phyloP scores from a whole-genome alignment of 2,888 invertebrate species.

The Tortrix viridana region DNA sequence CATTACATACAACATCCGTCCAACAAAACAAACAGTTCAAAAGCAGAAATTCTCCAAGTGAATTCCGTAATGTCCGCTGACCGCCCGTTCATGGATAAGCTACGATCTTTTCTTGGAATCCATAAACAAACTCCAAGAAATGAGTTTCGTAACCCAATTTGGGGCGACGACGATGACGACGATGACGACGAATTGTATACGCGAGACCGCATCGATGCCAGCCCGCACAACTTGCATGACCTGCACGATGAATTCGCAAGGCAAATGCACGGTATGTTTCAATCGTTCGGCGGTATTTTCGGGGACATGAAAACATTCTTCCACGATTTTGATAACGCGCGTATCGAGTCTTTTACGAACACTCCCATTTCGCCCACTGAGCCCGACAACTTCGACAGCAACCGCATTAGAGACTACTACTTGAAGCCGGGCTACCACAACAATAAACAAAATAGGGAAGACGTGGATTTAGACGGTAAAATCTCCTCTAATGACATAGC shows the following conservation, averaged over 20 bases:
- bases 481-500: constrained; percentile 75
- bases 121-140: constrained; percentile 64
- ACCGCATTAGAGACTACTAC: constrained; percentile 70
- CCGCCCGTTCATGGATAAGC: constrained; percentile 63
- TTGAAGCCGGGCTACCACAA: constrained; percentile 73
- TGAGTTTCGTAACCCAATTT: constrained; percentile 78
- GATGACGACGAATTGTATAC: constrained; percentile 73
- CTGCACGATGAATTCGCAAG: constrained; percentile 64
- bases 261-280: constrained; percentile 72
- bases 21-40: constrained; percentile 38
- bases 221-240: constrained; percentile 60
- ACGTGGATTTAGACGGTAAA: constrained; percentile 74
- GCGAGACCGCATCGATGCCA: constrained; percentile 56
- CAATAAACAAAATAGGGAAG: constrained; percentile 56
- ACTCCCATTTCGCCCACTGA: constrained; percentile 41
- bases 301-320: constrained; percentile 67
- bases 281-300: constrained; percentile 66
- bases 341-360: constrained; percentile 49
- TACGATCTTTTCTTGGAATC: constrained; percentile 68
- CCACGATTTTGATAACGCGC: constrained; percentile 48
- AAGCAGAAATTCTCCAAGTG: constrained; percentile 53
- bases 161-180: constrained; percentile 76
- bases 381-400: constrained; percentile 54
- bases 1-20: constrained; percentile 36
- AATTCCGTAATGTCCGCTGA: constrained; percentile 38